Conservation (phyloP, 1,140 invertebrate species). For the Listronotus oregonensis region DNA sequence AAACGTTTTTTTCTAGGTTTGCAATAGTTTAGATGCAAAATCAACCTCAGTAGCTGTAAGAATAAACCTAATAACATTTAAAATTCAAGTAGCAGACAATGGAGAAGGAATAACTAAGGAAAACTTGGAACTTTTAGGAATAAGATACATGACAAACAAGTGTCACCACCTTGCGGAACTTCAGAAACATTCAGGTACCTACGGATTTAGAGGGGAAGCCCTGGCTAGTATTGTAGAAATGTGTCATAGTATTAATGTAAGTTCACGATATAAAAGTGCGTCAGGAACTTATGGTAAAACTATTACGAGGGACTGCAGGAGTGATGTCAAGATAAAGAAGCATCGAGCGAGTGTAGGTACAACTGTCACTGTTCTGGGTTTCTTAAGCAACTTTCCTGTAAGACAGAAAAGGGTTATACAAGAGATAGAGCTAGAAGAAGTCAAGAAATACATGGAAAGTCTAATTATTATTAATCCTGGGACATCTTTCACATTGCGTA, state of each 20-base stretch:
- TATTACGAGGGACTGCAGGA: slow-evolving; percentile 47
- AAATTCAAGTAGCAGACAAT: slow-evolving; percentile 72
- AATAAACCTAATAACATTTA: slow-evolving; percentile 62
- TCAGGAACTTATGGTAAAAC: slow-evolving; percentile 59
- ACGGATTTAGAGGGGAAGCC: slow-evolving; percentile 69
- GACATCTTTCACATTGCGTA: slow-evolving; percentile 64
- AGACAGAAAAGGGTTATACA: slow-evolving; percentile 61
- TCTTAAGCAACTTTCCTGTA: slow-evolving; percentile 68
- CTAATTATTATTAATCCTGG: slow-evolving; percentile 64
- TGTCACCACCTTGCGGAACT: slow-evolving; percentile 60
- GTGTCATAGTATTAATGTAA: slow-evolving; percentile 62
- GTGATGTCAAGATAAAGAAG: slow-evolving; percentile 34
- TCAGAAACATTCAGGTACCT: slow-evolving; percentile 59
- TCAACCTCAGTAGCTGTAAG: slow-evolving; percentile 67
- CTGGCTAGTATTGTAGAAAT: slow-evolving; percentile 65
- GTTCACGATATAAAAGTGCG: slow-evolving; percentile 55
- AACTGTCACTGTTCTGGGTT: slow-evolving; percentile 66
- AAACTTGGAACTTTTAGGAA: slow-evolving; percentile 62
- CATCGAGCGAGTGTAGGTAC: slow-evolving; percentile 63
- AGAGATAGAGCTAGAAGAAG: slow-evolving; percentile 62
- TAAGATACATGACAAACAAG: slow-evolving; percentile 69
- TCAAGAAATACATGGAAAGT: slow-evolving; percentile 62
- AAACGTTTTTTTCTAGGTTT: slow-evolving; percentile 56
- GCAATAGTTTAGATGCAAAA: slow-evolving; percentile 68
- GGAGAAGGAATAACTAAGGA: slow-evolving; percentile 62